These are phyloP conservation scores for Lochmaea capreae DNA, from an alignment of 2,888 invertebrate species.

Conservation along the genomic window DNA sequence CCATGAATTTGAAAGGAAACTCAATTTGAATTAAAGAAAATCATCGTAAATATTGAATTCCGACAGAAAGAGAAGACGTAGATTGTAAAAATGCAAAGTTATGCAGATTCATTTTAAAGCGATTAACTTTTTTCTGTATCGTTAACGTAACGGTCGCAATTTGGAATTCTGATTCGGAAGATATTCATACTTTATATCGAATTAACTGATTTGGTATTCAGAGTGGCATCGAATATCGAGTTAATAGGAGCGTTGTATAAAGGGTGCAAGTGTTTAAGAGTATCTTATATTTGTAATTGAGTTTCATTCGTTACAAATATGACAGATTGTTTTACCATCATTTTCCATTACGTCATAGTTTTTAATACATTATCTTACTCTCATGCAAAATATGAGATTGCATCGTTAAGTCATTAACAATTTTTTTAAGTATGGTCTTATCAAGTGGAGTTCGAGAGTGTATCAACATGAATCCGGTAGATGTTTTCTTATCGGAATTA, in stretches of 20 bases:
- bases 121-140: slow-evolving; percentile 32
- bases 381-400: no score
- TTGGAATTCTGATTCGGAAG: slow-evolving; percentile 14
- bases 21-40: slow-evolving; percentile 29
- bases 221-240: not conserved
- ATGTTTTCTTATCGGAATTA: no score
- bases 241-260: not conserved
- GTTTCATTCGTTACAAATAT: no score
- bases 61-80: slow-evolving; percentile 17
- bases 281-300: no score
- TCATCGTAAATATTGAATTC: slow-evolving; percentile 23
- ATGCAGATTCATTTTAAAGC: slow-evolving; percentile 22
- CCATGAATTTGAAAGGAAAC: slow-evolving; percentile 28
- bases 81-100: slow-evolving; percentile 28
- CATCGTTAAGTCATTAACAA: no score
- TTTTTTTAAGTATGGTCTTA: no score
- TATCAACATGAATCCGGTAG: no score
- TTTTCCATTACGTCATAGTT: no score
- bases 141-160: slow-evolving; percentile 14
- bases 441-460: no score
- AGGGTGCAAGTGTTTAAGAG: not conserved
- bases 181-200: slow-evolving; percentile 7
- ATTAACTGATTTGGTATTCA: slow-evolving; percentile 1
- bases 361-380: no score
- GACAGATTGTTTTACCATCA: no score